Base-by-base conservation (phyloP, 2,797 vertebrate genomes). In the Mus caroli region DNA sequence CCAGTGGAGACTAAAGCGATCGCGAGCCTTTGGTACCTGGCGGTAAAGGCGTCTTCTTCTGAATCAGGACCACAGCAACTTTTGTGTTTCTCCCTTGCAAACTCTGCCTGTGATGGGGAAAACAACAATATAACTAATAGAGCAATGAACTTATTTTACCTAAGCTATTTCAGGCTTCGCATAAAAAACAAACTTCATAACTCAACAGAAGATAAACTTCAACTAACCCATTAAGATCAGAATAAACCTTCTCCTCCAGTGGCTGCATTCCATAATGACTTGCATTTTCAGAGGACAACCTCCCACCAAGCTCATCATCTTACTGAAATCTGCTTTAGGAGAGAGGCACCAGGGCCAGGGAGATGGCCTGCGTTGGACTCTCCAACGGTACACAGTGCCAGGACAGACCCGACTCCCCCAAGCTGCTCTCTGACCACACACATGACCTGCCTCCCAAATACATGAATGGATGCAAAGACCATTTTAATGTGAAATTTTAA, bases 81-180 rank as follows among this genome's bases (percentile, higher is more conserved):
- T 99, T 99, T 6, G 99, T 99, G 98, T 99, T 99, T 98, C 99
- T 99, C 95, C 99, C 99, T 97, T 99, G 99, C 75, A 99, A 99
- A 98, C 99, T 99, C 91, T 99, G 99, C 98, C 99, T 99, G 96
- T 82, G 97, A 58, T 26, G 0, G 79, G 24, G 3, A 60, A 60
- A 95, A 79, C 95, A 96, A 64, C 2, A 92, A 40, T 67, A 90
- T 54, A 62, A 69, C 73, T 86, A 94, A 91, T 46, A 54, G 56
- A 54, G n/a, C 73, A 92, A 87, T 37, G 58, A 76, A 46, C 60
- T 2, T 46, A 56, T 3, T 34, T 97, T 54, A 97, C 87, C 26
- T 22, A 60, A 83, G 40, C 40, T 8, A 80, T 71, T 56, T 40
- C 26, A 80, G 20, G 43, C 2, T 90, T 78, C 37, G 95, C 5